Evolutionary conservation across 2,888 invertebrate species (phyloP), one percentile per base, ranked within the genome.

Genomic region (Chloromyia formosa): DNA sequence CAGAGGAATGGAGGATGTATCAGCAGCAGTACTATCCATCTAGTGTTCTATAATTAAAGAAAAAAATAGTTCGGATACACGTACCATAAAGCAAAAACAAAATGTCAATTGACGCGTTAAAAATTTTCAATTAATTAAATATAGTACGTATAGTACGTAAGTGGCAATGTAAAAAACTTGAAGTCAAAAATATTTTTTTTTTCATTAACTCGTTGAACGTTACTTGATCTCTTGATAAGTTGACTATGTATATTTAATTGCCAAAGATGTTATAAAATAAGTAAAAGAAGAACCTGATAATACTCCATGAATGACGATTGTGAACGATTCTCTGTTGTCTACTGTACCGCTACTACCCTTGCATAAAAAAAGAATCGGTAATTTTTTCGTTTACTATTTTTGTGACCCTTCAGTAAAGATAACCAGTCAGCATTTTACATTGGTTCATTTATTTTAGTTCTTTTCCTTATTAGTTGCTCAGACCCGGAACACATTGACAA

Each of bases 1-100:
- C 85, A 80, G 84, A 85, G 79, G 85, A 85, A 82, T 84, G 85
- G 84, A 83, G 84, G 82, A 84, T 84, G 78, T 84, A 85, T 80
- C 84, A 85, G 79, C 85, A 84, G 80, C 82, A 83, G 78, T 82
- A 82, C 82, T 85, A 85, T 79, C 85, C 84, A 79, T 84, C 86
- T 81, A 85, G 85, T 81, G 85, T 84, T 80, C 81, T 84, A 77
- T 84, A 84, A 80, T 42, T 18, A 12, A 22, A n/a, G 61, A 73
- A 14, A 22, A 35, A 35, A 42, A 72, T 56, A 42, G 16, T 56
- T n/a, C 16, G 40, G 16, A 49, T 42, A 27, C 10, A 35, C 40
- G 18, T 56, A 16, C 12, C 4, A 42, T 61, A 66, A 14, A 18
- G 66, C 22, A 35, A 66, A 22, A 7, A 22, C 42, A 66, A 20